Percentiles rank a stretch among this genome's conserved stretches.
phyloP scores from a whole-genome alignment of 2,113 vertebrate species.

The Romanogobio albipinnatus region DNA sequence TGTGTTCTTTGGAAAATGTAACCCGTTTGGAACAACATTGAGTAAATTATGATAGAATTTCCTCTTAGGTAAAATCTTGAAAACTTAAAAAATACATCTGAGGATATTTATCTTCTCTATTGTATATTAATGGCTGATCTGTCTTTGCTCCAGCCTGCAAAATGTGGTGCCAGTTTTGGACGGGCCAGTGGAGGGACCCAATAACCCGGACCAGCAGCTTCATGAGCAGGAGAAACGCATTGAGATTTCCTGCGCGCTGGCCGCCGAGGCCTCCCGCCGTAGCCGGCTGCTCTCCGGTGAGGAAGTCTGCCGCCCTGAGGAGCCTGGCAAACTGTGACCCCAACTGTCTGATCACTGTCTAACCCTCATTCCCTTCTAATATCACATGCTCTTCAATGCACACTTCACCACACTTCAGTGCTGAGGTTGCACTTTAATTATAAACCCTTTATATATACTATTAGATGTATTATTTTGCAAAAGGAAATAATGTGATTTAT shows the following conservation, averaged over 20 bases:
- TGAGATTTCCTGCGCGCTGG: constrained; percentile 93
- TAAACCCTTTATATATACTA: not conserved
- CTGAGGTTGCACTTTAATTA: constrained; percentile 45
- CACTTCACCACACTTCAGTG: constrained; percentile 56
- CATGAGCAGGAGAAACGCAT: constrained; percentile 97
- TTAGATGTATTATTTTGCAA: not conserved
- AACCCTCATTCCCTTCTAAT: constrained; percentile 46
- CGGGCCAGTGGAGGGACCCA: constrained; percentile 80
- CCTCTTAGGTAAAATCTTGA: not conserved
- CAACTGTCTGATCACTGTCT: constrained; percentile 47
- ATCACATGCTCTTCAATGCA: constrained; percentile 26
- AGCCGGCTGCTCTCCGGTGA: constrained; percentile 95
- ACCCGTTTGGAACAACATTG: not conserved
- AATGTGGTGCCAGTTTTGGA: constrained; percentile 89
- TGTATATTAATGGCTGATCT: not conserved
- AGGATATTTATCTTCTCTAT: not conserved
- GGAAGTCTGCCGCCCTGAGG: constrained; percentile 57
- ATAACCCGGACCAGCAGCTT: constrained; percentile 86
- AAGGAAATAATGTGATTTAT: not conserved
- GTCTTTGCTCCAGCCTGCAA: constrained; percentile 82
- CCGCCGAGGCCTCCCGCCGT: constrained; percentile 92
- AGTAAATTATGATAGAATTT: not conserved
- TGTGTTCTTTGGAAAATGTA: not conserved
- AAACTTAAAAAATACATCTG: not conserved
- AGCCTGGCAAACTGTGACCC: constrained; percentile 44